Base-by-base conservation (phyloP, 1,140 invertebrate species). In the Camponotus vicinus region DNA sequence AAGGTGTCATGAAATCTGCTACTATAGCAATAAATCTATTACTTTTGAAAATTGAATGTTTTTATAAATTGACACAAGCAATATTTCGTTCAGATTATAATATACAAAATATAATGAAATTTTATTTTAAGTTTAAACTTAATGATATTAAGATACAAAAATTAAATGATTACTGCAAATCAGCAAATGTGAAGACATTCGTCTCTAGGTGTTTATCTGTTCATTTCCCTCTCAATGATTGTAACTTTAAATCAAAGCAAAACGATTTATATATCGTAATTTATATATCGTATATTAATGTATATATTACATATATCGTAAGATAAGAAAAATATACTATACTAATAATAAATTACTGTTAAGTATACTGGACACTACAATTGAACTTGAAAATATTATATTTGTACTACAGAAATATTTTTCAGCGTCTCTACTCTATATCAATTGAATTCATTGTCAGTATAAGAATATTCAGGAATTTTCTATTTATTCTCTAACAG, bases 11-110 rank as follows among this genome's bases (percentile, higher is more conserved):
- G 13, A 49, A n/a, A 73, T 37, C 27, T 15, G n/a, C 1, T 27
- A 27, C 27, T 27, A 27, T 27, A 27, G 1, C 32, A 9, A 45
- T 11, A 3, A 57, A 59, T 70, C 40, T 71, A 11, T 11, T 64
- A n/a, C n/a, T 80, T 57, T 69, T 80, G 2, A 32, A 80, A 55
- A 37, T 52, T 8, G 13, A 79, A 34, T 69, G 13, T 1, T 61
- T 75, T 37, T 11, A 3, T 45, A 40, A 77, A 63, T 82, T 0
- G 37, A n/a, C 6, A 11, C 21, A 34, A 42, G 13, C 18, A n/a
- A 4, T 69, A 42, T 69, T 5, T 79, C 21, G 2, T 1, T 27
- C 57, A 42, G 2, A 63, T 15, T 27, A 27, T 27, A 27, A 52
- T 42, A 8, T 9, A 45, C 8, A 45, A 45, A 40, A 13, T 4